These are phyloP conservation scores for Tapirus indicus DNA, from an alignment of 2,797 vertebrate genomes.

Conservation along the genomic window DNA sequence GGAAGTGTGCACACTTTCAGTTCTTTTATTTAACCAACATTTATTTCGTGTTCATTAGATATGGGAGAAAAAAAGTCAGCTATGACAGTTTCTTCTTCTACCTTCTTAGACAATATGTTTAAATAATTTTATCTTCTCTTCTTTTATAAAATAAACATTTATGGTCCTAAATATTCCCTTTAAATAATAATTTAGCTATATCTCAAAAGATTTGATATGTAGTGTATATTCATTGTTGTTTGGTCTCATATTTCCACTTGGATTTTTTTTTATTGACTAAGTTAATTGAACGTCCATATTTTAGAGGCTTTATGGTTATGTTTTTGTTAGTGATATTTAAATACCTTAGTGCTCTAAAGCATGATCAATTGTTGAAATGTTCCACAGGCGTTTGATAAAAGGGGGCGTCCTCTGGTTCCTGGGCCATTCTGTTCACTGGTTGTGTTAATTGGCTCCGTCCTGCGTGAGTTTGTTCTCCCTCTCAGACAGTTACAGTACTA, in stretches of 20 bases:
- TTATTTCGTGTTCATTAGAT: neutral
- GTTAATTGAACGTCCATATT: neutral
- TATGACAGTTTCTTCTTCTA: neutral
- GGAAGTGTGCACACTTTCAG: neutral
- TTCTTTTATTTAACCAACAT: neutral
- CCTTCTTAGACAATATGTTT: neutral
- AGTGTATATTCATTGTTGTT: neutral
- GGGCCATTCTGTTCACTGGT: rapidly evolving
- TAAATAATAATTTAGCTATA: neutral
- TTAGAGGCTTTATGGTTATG: neutral
- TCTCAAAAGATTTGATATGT: neutral
- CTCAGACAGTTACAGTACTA: neutral
- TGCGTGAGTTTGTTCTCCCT: neutral
- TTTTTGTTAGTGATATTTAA: neutral
- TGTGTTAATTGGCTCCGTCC: rapidly evolving
- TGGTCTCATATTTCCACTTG: neutral
- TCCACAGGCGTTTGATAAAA: too few species aligned
- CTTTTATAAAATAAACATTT: neutral
- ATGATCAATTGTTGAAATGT: neutral
- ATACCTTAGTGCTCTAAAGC: neutral
- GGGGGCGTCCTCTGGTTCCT: rapidly evolving
- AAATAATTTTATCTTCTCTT: neutral
- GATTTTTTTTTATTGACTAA: neutral
- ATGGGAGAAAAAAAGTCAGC: neutral
- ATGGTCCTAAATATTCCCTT: neutral